These are phyloP conservation scores for Lophochroa leadbeateri DNA, from an alignment of 2,113 vertebrate genomes.

Conservation along the genomic window DNA sequence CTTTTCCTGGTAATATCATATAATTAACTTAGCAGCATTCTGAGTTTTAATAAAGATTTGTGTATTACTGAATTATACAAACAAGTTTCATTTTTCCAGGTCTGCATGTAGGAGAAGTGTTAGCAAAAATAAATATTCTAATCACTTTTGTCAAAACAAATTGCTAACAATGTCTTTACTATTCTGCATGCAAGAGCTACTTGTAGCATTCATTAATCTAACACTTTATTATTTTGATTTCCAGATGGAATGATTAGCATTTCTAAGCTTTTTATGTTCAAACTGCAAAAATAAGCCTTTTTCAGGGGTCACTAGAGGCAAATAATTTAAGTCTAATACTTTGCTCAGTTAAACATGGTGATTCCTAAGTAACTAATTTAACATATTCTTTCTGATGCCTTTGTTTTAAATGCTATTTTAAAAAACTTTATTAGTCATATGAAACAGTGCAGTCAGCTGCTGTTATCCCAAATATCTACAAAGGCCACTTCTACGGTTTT, in stretches of 20 bases:
- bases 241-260: conserved; percentile 67
- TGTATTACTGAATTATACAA: conserved; percentile 52
- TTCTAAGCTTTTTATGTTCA: conserved; percentile 64
- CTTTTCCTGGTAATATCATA: conserved; percentile 15
- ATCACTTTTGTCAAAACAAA: conserved; percentile 72
- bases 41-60: conserved; percentile 57
- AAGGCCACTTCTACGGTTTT: not conserved
- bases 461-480: not conserved
- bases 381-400: not conserved
- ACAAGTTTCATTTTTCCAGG: conserved; percentile 44
- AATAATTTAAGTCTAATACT: conserved; percentile 55
- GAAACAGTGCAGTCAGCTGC: not conserved
- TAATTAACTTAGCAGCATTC: conserved; percentile 57
- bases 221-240: conserved; percentile 72
- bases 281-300: conserved; percentile 60
- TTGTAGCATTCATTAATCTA: conserved; percentile 70
- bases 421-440: not conserved
- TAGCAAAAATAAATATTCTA: conserved; percentile 69
- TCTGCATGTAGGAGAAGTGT: conserved; percentile 20
- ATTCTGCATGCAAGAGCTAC: conserved; percentile 45
- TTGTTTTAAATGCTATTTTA: not conserved
- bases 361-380: conserved; percentile 2
- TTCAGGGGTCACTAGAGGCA: conserved; percentile 61
- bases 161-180: conserved; percentile 63
- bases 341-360: conserved; percentile 13